Evolutionary conservation across 1,140 invertebrate genomes (phyloP).

Genomic region (Conus ventricosus): DNA sequence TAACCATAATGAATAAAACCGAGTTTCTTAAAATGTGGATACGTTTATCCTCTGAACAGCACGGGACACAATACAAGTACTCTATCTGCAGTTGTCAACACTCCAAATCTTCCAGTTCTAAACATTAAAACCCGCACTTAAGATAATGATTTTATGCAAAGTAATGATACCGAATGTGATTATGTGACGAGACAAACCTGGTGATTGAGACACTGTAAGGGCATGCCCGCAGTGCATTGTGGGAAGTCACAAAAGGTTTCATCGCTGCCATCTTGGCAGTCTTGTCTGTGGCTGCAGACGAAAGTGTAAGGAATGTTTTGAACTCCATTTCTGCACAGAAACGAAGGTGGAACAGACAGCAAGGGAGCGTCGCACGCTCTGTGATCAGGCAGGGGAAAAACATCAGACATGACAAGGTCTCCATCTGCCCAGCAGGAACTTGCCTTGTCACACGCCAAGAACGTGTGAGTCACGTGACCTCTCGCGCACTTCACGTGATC

Average conservation of each 20-base stretch:
- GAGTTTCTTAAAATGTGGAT: too few species aligned
- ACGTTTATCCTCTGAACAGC: too few species aligned
- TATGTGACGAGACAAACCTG: too few species aligned
- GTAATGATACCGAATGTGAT: too few species aligned
- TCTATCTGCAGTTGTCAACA: too few species aligned
- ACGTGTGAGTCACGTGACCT: conserved; percentile 22
- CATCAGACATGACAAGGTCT: neutral
- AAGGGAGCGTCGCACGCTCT: neutral
- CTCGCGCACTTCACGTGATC: neutral
- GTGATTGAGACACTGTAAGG: neutral
- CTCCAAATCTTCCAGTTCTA: too few species aligned
- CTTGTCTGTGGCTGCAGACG: conserved; percentile 1
- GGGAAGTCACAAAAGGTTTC: neutral
- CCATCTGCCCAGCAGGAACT: neutral
- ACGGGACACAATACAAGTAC: too few species aligned
- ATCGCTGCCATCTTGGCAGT: neutral
- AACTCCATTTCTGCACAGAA: neutral
- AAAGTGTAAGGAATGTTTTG: neutral
- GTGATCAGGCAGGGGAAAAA: neutral
- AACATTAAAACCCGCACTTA: too few species aligned
- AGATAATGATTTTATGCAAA: too few species aligned
- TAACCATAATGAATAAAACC: too few species aligned
- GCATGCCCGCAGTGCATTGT: neutral
- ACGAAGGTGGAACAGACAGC: neutral
- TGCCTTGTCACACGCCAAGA: neutral